Percentiles rank a stretch among this genome's conserved stretches.
phyloP scores from a whole-genome alignment of 2,113 vertebrate species.

The Peromyscus polionotus region DNA sequence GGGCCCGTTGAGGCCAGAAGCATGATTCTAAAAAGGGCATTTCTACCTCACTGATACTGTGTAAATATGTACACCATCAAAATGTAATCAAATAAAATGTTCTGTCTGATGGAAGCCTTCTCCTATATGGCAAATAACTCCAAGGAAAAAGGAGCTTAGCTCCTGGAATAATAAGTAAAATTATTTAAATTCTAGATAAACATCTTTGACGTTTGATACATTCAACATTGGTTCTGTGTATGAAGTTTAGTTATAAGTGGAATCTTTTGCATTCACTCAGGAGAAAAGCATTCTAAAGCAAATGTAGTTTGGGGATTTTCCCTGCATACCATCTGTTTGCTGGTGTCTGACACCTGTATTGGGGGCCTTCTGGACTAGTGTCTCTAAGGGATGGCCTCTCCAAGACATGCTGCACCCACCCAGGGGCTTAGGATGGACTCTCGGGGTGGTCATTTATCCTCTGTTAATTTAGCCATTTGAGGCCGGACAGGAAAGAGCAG shows the following conservation, averaged over 20 bases:
- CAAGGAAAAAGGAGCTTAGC: slow-evolving; percentile 2
- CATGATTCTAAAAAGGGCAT: neutral
- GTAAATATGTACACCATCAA: neutral
- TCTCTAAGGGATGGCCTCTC: neutral
- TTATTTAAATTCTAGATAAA: slow-evolving; percentile 54
- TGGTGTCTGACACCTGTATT: neutral
- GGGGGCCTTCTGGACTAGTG: neutral
- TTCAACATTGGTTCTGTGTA: neutral
- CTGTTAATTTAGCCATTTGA: neutral
- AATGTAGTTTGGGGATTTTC: neutral
- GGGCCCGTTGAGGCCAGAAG: neutral
- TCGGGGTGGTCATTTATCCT: too few relatives aligned
- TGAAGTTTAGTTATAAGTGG: neutral
- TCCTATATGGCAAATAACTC: neutral
- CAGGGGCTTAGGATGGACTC: too few relatives aligned
- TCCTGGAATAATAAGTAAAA: neutral
- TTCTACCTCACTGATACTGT: neutral
- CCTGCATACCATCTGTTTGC: rapidly evolving
- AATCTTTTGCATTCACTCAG: neutral
- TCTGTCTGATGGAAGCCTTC: neutral
- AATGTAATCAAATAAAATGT: neutral
- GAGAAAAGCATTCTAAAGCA: neutral
- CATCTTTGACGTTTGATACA: neutral
- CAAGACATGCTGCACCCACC: rapidly evolving
- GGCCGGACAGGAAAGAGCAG: neutral